A percentile compares a stretch with the other conserved stretches of the same genome.
These are phyloP conservation scores for Heliconius congener DNA, from an alignment of 1,140 invertebrate species.

Conservation along the genomic window DNA sequence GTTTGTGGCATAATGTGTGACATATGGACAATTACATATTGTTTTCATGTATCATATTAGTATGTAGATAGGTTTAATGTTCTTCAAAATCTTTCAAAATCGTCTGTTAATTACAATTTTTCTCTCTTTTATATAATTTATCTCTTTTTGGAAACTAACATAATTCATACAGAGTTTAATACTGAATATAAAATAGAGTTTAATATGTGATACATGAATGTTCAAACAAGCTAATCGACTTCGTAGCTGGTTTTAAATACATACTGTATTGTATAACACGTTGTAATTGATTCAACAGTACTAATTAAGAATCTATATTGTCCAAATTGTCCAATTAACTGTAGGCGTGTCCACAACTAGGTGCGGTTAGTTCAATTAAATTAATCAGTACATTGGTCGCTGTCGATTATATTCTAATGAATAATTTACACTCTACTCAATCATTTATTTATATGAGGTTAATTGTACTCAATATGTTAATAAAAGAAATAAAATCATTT, in stretches of 20 bases:
- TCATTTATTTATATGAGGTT: conserved; percentile 32
- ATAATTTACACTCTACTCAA: conserved; percentile 17
- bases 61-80: too few species aligned
- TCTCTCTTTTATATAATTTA: too few species aligned
- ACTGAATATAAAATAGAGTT: too few species aligned
- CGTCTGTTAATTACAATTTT: too few species aligned
- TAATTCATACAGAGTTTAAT: too few species aligned
- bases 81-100: too few species aligned
- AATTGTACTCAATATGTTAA: neutral
- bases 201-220: too few species aligned
- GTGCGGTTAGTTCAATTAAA: conserved; percentile 34
- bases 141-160: too few species aligned
- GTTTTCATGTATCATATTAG: too few species aligned
- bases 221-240: too few species aligned
- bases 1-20: neutral
- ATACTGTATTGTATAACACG: neutral
- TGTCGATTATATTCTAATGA: conserved; percentile 38
- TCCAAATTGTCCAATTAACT: conserved; percentile 22
- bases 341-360: conserved; percentile 29
- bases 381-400: conserved; percentile 23
- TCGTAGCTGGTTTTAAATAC: too few species aligned
- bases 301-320: conserved; percentile 3
- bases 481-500: too few species aligned
- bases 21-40: neutral
- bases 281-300: neutral